Evolutionary conservation across 1,140 invertebrate genomes (phyloP), one percentile per base, ranked within the genome.

Genomic region (Aphelenchoides besseyi): DNA sequence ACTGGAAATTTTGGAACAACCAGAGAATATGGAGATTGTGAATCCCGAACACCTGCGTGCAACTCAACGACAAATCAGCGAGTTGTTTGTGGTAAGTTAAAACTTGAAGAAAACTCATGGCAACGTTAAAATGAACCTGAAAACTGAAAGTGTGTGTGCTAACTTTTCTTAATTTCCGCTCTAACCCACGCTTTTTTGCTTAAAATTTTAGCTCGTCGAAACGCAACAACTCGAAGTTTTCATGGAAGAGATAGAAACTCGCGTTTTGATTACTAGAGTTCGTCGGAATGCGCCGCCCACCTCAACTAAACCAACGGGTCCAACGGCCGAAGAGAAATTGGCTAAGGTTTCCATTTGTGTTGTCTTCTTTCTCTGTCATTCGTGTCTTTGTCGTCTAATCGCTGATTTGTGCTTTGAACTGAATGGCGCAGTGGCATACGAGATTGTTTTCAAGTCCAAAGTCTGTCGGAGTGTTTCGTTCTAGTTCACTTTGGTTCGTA

Each of bases 161-260:
- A n/a, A 28, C 16, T 18, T 69, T 69, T 69, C 57, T 68, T 26
- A 69, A 30, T 37, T 54, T 28, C 55, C 29, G 5, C 26, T 67
- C 62, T 2, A n/a, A n/a, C n/a, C n/a, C n/a, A 30, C 18, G 23
- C 68, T 68, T 23, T 35, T 5, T 5, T 18, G 3, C 67, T 68
- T 23, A n/a, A 18, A 71, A 70, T 52, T 77, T 41, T 79, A 75
- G 74, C 37, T 79, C 16, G 69, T 75, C 29, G 76, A 77, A 33
- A 79, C 71, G 2, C 75, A 62, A 8, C 16, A 57, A 29, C 28
- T 75, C 29, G 74, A 75, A 55, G 35, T 75, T 9, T 28, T 28
- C 28, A 62, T 75, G 9, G 74, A 75, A 35, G 75, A 78, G 9
- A 72, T 75, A 16, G 74, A 75, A 35, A 75, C 74, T 3, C 16